phyloP scores from a whole-genome alignment of 2,797 vertebrate species.

The Poeciliopsis gracilis region DNA sequence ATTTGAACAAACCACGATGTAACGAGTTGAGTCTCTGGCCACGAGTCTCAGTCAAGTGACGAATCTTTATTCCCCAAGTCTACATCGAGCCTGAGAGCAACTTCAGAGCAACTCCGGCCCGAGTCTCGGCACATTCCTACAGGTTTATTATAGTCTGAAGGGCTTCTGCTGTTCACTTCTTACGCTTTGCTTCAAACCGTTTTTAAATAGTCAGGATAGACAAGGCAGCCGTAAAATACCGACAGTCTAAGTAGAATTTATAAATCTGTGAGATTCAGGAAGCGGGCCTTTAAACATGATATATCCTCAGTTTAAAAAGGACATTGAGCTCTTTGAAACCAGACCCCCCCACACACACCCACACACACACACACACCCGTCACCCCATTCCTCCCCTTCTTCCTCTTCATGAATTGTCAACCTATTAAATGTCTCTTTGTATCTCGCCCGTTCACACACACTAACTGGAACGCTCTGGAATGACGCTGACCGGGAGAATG shows the following conservation, averaged over 20 bases:
- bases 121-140: neutral
- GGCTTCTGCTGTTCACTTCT: neutral
- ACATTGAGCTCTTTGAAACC: slow-evolving; percentile 46
- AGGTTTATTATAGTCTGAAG: neutral
- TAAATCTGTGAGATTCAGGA: slow-evolving; percentile 14
- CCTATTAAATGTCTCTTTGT: slow-evolving; percentile 72
- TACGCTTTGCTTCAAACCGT: neutral
- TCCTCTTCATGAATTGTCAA: slow-evolving; percentile 36
- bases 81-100: neutral
- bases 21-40: neutral
- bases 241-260: slow-evolving; percentile 21
- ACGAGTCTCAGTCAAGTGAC: neutral
- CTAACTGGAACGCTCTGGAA: slow-evolving; percentile 39
- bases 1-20: neutral
- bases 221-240: neutral
- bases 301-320: slow-evolving; percentile 40
- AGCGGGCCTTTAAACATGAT: slow-evolving; percentile 29
- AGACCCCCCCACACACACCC: neutral
- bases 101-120: neutral
- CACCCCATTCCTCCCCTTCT: slow-evolving; percentile 7
- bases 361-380: no score
- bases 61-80: neutral
- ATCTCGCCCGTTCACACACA: slow-evolving; percentile 46
- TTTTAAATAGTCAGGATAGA: neutral
- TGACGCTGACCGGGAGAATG: slow-evolving; percentile 12